Conservation (phyloP, 2,797 vertebrate species). For the Amniataba percoides region DNA sequence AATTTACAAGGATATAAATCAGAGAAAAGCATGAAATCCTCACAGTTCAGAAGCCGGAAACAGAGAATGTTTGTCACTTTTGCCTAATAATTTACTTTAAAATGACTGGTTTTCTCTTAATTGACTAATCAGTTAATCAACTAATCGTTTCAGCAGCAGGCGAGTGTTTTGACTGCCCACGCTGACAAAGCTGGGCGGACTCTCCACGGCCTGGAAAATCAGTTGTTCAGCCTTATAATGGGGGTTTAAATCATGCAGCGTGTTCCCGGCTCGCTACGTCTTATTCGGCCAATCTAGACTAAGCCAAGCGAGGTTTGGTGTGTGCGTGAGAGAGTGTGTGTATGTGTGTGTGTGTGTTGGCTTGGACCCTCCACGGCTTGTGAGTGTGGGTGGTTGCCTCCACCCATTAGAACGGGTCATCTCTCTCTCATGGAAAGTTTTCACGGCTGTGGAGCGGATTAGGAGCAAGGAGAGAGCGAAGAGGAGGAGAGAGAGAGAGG, state of each 20-base stretch:
- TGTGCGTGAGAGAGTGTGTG: constrained; percentile 47
- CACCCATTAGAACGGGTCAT: constrained; percentile 83
- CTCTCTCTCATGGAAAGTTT: constrained; percentile 81
- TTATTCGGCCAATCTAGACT: constrained; percentile 12
- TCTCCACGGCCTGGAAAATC: constrained; percentile 15
- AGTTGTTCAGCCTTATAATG: constrained; percentile 36
- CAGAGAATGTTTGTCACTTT: neutral
- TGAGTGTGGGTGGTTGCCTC: constrained; percentile 76
- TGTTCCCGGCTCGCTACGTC: constrained; percentile 14
- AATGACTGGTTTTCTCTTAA: neutral
- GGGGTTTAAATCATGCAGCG: constrained; percentile 30
- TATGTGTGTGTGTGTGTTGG: constrained; percentile 39
- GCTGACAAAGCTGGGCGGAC: neutral
- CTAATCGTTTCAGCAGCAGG: neutral
- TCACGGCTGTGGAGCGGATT: constrained; percentile 85
- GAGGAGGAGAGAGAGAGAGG: constrained; percentile 25
- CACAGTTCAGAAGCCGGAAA: neutral
- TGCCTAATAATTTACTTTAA: neutral
- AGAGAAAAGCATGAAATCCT: neutral
- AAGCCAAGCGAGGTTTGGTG: constrained; percentile 18
- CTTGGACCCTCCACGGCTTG: constrained; percentile 58
- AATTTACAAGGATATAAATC: neutral
- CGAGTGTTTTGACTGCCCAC: constrained; percentile 1
- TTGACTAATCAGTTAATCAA: constrained; percentile 2
- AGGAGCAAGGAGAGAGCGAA: constrained; percentile 55